Base-by-base conservation (phyloP, 1,140 invertebrate species). In the Drosophila nannoptera region DNA sequence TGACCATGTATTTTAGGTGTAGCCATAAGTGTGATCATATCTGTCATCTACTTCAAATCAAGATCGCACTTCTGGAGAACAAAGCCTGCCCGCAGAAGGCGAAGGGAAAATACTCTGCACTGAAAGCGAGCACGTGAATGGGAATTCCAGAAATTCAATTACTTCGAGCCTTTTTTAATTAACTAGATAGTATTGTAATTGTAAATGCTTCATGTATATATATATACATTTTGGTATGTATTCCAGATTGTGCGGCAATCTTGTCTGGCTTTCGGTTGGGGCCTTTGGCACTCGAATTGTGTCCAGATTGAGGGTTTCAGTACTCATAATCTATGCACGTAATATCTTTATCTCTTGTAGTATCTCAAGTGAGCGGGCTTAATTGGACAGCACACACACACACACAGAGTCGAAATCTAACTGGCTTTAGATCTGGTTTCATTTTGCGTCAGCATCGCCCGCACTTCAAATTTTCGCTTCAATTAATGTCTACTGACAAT, bases 391-490 rank as follows among this genome's bases (percentile, higher is more conserved):
- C 12, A 56, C 14, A 49, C 46, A 43, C 6, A 43, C 48, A 29
- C 22, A 16, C 9, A 40, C 9, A 40, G 1, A n/a, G 1, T 2
- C 9, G 8, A 22, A 33, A 69, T 36, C 45, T 65, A 64, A 58
- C 61, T 36, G 38, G 11, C 53, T 69, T 46, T 31, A 32, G 32
- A 36, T 52, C 40, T 58, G 33, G 43, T 36, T 52, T 49, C 66
- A 16, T 55, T 69, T 63, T 69, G 46, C 67, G 67, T 69, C 67
- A 69, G 61, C 67, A 69, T 65, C 67, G 67, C 33, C 64, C 46
- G 53, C n/a, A 69, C 67, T 69, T 42, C 40, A 65, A 43, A 32
- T 48, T 42, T 29, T 63, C 22, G 14, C n/a, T 52, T 56, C 8
- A 49, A 40, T 63, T 55, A 5, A 42, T 36, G 38, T 54, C 16